Base-by-base conservation (phyloP, 2,797 vertebrate genomes). In the Sternarchorhynchus goeldii region DNA sequence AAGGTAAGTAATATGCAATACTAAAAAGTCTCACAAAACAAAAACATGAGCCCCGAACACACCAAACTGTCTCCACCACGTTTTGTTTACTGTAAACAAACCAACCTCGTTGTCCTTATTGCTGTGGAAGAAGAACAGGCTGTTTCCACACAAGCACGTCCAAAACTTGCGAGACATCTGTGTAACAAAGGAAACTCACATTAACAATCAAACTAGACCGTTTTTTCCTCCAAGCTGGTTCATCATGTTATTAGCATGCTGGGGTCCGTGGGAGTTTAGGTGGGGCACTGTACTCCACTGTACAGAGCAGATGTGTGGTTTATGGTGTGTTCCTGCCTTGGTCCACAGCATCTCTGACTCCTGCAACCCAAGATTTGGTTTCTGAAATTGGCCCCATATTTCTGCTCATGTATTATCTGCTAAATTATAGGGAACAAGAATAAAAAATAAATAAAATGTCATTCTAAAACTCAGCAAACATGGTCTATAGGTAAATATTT, bases 141-240 rank as follows among this genome's bases (percentile, higher is more conserved):
- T 73, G 71, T 90, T 89, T 20, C 94, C 96, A 85, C 91, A 93
- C 16, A 97, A 87, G 20, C 92, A 90, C 0, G 93, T 87, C 96
- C 95, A 95, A 76, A 93, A 84, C 77, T 87, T 94, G 21, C 84
- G 90, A 55, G 91, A 90, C 0, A 85, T 87, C 95, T 95, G 85
- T 36, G 80, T 6, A 78, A 45, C 0, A 53, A 18, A 69, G 0
- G 25, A 69, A 55, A 29, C 58, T 20, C 20, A 12, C 4, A 14
- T 62, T 8, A 31, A 50, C 32, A 55, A 62, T 21, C 45, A 34
- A 68, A 69, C 17, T 2, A 16, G 1, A 32, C 8, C 16, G 32
- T 66, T 39, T 6, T 41, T 1, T 41, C 25, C 25, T 25, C 25
- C 25, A 25, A 25, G 25, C 25, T 25, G 25, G 39, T 41, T 8